A percentile compares a stretch with the other conserved stretches of the same genome.
Evolutionary conservation across 2,797 vertebrate species (phyloP).

Genomic region (Acanthurus leucopareius): DNA sequence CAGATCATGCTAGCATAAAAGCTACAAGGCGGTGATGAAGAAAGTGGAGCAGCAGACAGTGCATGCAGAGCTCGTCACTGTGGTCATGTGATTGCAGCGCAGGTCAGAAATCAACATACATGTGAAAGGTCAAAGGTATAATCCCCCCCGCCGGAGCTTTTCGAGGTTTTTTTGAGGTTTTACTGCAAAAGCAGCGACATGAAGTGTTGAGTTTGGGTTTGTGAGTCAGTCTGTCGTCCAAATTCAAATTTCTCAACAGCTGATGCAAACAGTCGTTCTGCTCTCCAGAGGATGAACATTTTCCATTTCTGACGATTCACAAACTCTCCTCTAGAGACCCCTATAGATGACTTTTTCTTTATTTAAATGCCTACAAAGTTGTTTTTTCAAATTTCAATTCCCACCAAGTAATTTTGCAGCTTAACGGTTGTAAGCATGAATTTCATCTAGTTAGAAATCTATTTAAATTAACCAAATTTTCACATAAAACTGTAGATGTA

Average conservation of each 20-base stretch:
- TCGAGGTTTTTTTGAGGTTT: no score
- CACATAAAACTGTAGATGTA: no score
- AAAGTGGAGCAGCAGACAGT: background rate
- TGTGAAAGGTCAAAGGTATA: background rate
- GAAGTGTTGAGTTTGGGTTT: background rate
- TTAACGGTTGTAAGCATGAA: no score
- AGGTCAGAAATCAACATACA: background rate
- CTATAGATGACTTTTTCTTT: background rate
- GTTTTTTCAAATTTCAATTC: no score
- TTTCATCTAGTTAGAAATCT: no score
- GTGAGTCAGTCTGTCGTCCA: background rate
- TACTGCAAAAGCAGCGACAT: conserved; percentile 3
- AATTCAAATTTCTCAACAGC: background rate
- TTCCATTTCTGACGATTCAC: background rate
- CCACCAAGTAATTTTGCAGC: no score
- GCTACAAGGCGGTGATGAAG: background rate
- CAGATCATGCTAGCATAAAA: background rate
- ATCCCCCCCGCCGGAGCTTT: no score
- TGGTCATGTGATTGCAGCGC: background rate
- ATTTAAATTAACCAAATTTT: no score
- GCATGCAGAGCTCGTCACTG: background rate
- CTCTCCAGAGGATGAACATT: background rate
- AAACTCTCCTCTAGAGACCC: background rate
- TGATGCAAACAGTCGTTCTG: background rate
- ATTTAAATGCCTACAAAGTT: background rate